Conservation (phyloP, 2,888 invertebrate species). For the Crossocerus cetratus region DNA sequence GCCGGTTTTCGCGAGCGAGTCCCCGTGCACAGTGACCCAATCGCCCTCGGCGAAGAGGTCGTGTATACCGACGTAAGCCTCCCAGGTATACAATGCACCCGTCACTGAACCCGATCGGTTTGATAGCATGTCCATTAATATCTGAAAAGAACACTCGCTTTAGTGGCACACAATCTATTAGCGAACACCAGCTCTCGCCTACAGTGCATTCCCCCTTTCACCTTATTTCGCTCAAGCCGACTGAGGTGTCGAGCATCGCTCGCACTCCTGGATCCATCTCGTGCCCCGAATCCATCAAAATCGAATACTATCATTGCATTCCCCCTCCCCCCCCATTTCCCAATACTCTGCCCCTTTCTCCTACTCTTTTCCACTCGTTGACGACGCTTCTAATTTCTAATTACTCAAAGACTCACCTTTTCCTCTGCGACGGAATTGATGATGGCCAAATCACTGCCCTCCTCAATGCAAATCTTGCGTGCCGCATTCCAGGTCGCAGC, state of each 20-base stretch:
- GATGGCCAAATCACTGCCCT: constrained; percentile 68
- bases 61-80: constrained; percentile 63
- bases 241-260: too few relatives aligned
- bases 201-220: too few relatives aligned
- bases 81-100: constrained; percentile 60
- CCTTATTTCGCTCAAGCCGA: background rate
- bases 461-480: constrained; percentile 68
- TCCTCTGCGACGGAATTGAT: constrained; percentile 58
- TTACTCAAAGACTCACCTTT: constrained; percentile 35
- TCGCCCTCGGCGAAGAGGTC: constrained; percentile 67
- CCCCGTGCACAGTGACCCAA: constrained; percentile 71
- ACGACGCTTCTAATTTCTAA: background rate
- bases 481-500: constrained; percentile 66
- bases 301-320: too few relatives aligned
- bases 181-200: too few relatives aligned
- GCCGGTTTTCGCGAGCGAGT: constrained; percentile 69
- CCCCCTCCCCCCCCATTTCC: too few relatives aligned
- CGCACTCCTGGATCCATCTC: too few relatives aligned
- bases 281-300: too few relatives aligned
- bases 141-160: constrained; percentile 6
- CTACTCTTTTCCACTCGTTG: too few relatives aligned
- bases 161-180: too few relatives aligned
- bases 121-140: constrained; percentile 44
- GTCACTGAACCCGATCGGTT: constrained; percentile 55
- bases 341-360: too few relatives aligned